A percentile compares a stretch with the other conserved stretches of the same genome.
phyloP scores from a whole-genome alignment of 2,113 vertebrate genomes.

The Polypterus senegalus region DNA sequence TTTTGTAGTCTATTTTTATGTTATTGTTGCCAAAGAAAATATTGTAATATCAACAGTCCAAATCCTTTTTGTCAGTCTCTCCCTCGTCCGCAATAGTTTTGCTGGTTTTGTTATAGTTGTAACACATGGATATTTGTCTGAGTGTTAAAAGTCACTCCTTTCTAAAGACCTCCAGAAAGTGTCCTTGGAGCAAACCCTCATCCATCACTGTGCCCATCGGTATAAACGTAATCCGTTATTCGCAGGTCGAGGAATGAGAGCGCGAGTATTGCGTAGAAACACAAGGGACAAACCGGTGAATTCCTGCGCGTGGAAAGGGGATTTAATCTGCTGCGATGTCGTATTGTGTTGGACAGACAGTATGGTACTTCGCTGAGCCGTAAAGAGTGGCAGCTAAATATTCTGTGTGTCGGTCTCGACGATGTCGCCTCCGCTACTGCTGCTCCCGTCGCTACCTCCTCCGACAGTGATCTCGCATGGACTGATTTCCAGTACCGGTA shows the following conservation, averaged over 20 bases:
- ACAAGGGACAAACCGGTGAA: background rate
- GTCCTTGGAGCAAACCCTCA: conserved; percentile 39
- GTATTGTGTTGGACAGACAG: conserved; percentile 46
- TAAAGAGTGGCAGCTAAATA: conserved; percentile 16
- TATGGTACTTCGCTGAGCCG: conserved; percentile 16
- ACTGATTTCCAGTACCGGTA: conserved; percentile 30
- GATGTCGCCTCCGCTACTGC: conserved; percentile 14
- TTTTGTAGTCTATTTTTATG: conserved; percentile 3
- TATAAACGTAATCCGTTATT: conserved; percentile 15
- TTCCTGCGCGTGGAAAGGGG: background rate
- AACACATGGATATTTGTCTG: no score
- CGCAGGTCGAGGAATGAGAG: background rate
- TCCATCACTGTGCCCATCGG: conserved; percentile 35
- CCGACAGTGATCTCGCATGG: conserved; percentile 28
- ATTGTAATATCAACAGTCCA: conserved; percentile 10
- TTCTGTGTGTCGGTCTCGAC: conserved; percentile 27
- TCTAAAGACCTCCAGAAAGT: conserved; percentile 28
- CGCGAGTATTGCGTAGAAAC: background rate
- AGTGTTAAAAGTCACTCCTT: conserved; percentile 7
- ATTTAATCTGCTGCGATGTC: conserved; percentile 38
- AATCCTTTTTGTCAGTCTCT: conserved; percentile 14
- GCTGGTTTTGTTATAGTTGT: conserved; percentile 19
- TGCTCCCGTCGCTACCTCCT: conserved; percentile 18
- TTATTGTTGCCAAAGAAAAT: conserved; percentile 17
- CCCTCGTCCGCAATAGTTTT: conserved; percentile 26